phyloP scores from a whole-genome alignment of 1,140 invertebrate genomes.

The Philotrypesis tridentata region DNA sequence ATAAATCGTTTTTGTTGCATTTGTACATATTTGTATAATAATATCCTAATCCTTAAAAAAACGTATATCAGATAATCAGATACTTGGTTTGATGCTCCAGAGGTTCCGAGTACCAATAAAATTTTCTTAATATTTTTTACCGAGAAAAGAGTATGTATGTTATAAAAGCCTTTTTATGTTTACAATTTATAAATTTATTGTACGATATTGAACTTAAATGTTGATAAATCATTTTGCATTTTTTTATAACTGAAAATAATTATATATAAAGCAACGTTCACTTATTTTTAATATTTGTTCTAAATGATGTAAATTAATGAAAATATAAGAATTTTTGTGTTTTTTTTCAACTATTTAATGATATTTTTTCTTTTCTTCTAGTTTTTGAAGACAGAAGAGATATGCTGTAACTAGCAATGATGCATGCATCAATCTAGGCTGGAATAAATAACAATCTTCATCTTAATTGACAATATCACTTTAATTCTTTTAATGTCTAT shows the following conservation, averaged over 20 bases:
- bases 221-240: constrained; percentile 3
- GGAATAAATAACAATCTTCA: constrained; percentile 5
- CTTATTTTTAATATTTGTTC: not conserved
- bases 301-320: not conserved
- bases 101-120: constrained; percentile 19
- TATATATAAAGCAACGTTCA: not conserved
- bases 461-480: constrained; percentile 19
- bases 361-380: constrained; percentile 44
- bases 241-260: not conserved
- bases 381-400: constrained; percentile 42
- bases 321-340: not conserved
- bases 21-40: constrained; percentile 4
- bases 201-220: not conserved
- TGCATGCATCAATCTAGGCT: constrained; percentile 33
- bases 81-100: constrained; percentile 12
- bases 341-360: not conserved
- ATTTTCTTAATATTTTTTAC: constrained; percentile 45
- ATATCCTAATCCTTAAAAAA: constrained; percentile 23
- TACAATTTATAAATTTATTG: not conserved
- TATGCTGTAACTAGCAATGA: constrained; percentile 9
- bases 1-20: constrained; percentile 19
- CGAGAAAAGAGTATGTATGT: constrained; percentile 38
- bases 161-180: constrained; percentile 22
- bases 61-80: not conserved
- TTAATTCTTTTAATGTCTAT: constrained; percentile 24